Evolutionary conservation across 2,888 invertebrate species (phyloP).

Genomic region (Trissolcus japonicus): DNA sequence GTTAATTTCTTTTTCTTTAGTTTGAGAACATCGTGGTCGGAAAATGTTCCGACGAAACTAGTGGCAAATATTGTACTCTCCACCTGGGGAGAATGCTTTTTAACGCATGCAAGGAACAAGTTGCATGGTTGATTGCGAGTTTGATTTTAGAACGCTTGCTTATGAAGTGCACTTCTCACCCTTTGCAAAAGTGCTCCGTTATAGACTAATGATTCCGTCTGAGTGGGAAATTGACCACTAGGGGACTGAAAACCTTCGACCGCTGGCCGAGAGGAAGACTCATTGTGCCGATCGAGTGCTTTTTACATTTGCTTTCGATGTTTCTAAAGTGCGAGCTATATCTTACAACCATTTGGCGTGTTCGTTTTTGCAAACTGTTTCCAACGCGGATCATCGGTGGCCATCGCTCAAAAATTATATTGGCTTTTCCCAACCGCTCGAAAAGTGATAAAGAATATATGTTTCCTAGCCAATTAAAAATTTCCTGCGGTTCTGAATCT

Average conservation of each 20-base stretch:
- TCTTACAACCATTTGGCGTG: slow-evolving; percentile 11
- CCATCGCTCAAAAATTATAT: neutral
- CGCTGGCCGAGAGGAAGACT: slow-evolving; percentile 58
- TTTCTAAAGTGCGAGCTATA: slow-evolving; percentile 32
- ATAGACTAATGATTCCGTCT: slow-evolving; percentile 74
- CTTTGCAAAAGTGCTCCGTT: slow-evolving; percentile 55
- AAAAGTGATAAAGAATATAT: slow-evolving; percentile 16
- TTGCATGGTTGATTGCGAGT: slow-evolving; percentile 62
- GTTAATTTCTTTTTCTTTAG: no score
- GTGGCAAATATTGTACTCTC: slow-evolving; percentile 26
- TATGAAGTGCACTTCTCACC: slow-evolving; percentile 66
- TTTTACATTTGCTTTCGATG: slow-evolving; percentile 55
- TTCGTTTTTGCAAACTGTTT: neutral
- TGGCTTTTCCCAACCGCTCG: neutral
- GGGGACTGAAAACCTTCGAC: slow-evolving; percentile 68
- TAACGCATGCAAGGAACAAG: slow-evolving; percentile 45
- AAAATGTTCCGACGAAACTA: neutral
- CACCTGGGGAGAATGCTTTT: slow-evolving; percentile 39
- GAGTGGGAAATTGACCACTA: slow-evolving; percentile 75
- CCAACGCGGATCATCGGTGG: neutral
- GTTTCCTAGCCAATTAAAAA: slow-evolving; percentile 17
- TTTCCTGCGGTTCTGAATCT: slow-evolving; percentile 28
- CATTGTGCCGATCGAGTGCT: slow-evolving; percentile 54
- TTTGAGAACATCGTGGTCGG: neutral
- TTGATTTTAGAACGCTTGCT: slow-evolving; percentile 62